Percentiles rank a stretch among this genome's conserved stretches.
phyloP scores from a whole-genome alignment of 2,888 invertebrate species.

The Thera obeliscata region DNA sequence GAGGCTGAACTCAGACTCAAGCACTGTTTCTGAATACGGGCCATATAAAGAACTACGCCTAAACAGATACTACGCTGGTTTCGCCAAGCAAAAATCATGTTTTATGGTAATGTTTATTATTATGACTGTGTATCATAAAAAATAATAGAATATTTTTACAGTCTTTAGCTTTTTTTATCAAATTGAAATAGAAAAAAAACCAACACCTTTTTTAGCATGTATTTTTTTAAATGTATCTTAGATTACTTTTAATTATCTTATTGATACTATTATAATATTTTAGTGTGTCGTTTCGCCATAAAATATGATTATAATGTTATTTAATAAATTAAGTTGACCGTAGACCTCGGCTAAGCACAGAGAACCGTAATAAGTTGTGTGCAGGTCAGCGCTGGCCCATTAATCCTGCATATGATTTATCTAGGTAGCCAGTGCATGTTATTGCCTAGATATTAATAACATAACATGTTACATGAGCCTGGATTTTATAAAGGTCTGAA shows the following conservation, averaged over 20 bases:
- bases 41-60: too few species aligned
- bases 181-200: too few species aligned
- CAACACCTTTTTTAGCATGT: too few species aligned
- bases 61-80: too few species aligned
- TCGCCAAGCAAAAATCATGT: too few species aligned
- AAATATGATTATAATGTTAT: neutral
- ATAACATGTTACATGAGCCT: constrained; percentile 36
- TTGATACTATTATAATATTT: neutral
- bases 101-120: too few species aligned
- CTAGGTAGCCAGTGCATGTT: constrained; percentile 45
- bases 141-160: too few species aligned
- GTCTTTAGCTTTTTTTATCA: too few species aligned
- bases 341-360: constrained; percentile 12
- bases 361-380: constrained; percentile 13
- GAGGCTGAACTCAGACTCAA: too few species aligned
- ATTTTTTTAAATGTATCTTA: too few species aligned
- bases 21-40: too few species aligned
- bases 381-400: constrained; percentile 43
- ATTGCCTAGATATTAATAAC: constrained; percentile 45
- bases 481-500: constrained; percentile 36
- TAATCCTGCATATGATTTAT: constrained; percentile 64
- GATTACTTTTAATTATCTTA: neutral
- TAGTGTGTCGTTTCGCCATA: neutral
- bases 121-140: too few species aligned
- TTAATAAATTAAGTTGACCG: neutral